Percentiles rank a stretch among this genome's conserved stretches.
These are phyloP conservation scores for Bibio marci DNA, from an alignment of 2,888 invertebrate species.

Conservation along the genomic window DNA sequence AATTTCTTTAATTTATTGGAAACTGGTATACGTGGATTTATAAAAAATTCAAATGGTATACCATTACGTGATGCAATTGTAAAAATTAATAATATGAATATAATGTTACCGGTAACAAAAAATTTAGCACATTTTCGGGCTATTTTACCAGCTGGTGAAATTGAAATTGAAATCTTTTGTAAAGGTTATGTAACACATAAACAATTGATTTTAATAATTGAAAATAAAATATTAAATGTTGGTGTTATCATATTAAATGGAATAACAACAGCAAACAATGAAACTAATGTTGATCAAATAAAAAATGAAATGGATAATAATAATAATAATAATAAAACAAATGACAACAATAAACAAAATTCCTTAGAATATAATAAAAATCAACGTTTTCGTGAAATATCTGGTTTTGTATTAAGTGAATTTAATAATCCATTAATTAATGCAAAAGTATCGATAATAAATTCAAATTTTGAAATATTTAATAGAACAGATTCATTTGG, in stretches of 20 bases:
- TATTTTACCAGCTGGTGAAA: conserved; percentile 49
- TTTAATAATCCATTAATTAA: conserved; percentile 38
- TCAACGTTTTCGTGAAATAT: conserved; percentile 3
- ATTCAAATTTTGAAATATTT: conserved; percentile 25
- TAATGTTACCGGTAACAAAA: conserved; percentile 39
- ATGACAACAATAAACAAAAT: no score
- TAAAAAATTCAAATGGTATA: conserved; percentile 43
- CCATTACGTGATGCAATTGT: conserved; percentile 57
- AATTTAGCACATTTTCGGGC: conserved; percentile 57
- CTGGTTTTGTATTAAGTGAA: conserved; percentile 42
- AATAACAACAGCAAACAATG: background rate
- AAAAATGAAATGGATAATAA: background rate
- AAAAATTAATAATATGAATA: conserved; percentile 37
- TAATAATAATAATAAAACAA: background rate
- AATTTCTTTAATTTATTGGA: conserved; percentile 41
- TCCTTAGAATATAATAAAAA: no score
- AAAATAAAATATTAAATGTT: background rate
- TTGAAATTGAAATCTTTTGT: conserved; percentile 37
- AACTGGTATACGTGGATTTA: conserved; percentile 53
- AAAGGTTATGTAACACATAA: background rate
- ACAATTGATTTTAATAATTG: background rate
- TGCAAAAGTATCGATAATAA: conserved; percentile 32
- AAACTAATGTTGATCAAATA: background rate
- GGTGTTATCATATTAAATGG: no score
- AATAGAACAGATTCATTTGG: conserved; percentile 22